Conservation (phyloP, 2,113 vertebrate genomes). For the Phalacrocorax pelagicus region DNA sequence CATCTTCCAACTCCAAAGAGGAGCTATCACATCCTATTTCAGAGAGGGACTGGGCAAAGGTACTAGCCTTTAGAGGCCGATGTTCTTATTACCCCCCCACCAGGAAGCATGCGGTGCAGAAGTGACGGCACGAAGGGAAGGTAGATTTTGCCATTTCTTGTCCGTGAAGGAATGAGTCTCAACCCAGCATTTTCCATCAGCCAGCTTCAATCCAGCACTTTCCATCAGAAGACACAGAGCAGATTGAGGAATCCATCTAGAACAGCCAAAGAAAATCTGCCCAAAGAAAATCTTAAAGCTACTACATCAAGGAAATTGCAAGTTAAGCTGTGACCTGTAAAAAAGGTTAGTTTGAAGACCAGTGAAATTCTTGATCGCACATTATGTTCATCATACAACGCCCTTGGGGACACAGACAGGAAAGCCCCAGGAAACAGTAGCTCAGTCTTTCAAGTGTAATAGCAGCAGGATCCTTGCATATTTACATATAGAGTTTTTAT, state of each 20-base stretch:
- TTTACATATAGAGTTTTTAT: neutral
- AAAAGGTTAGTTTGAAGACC: neutral
- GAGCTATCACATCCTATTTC: neutral
- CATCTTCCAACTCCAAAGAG: neutral
- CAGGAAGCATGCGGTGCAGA: neutral
- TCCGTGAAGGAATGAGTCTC: neutral
- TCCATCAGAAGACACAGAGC: neutral
- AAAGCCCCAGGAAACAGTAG: neutral
- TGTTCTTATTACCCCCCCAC: neutral
- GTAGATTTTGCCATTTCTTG: neutral
- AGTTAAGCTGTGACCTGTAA: neutral
- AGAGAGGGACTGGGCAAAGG: neutral
- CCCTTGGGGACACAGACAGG: neutral
- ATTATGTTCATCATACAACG: neutral
- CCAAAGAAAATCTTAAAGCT: neutral
- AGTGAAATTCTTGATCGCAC: neutral
- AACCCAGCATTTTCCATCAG: neutral
- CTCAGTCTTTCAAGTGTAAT: neutral
- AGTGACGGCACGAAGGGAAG: neutral
- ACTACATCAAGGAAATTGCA: neutral
- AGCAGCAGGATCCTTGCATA: neutral
- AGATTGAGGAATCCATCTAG: neutral
- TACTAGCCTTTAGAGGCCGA: neutral
- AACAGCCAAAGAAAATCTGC: neutral
- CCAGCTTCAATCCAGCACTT: neutral